Percentiles rank a stretch among this genome's conserved stretches.
Evolutionary conservation across 2,113 vertebrate species (phyloP).

Genomic region (Pterocles burchelli): DNA sequence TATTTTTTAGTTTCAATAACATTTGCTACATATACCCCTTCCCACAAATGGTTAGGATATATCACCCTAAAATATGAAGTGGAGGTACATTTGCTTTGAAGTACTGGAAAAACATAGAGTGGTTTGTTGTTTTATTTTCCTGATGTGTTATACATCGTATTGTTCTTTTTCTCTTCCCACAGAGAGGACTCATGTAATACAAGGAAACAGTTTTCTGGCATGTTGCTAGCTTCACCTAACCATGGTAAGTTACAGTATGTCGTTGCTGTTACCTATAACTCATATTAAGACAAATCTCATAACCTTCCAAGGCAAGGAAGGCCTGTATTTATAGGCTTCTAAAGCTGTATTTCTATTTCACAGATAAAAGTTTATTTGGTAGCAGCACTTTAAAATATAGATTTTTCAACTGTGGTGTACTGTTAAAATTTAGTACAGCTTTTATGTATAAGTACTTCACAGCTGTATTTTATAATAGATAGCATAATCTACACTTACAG

Average conservation of each 20-base stretch:
- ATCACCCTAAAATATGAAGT: constrained; percentile 22
- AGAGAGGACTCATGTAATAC: not conserved
- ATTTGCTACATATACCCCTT: not conserved
- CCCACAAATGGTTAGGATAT: not conserved
- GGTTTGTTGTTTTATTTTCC: not conserved
- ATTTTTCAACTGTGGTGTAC: not conserved
- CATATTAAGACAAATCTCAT: constrained; percentile 41
- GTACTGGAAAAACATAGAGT: not conserved
- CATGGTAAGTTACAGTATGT: constrained; percentile 32
- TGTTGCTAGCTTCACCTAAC: constrained; percentile 1
- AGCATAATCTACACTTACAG: constrained; percentile 48
- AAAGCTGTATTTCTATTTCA: constrained; percentile 44
- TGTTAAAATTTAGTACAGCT: constrained; percentile 64
- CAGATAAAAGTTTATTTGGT: constrained; percentile 51
- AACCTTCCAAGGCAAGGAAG: not conserved
- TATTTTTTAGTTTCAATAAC: constrained; percentile 29
- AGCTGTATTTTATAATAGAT: constrained; percentile 63
- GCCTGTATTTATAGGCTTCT: constrained; percentile 22
- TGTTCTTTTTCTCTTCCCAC: constrained; percentile 2
- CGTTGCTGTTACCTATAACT: not conserved
- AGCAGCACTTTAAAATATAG: constrained; percentile 52
- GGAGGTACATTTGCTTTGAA: not conserved
- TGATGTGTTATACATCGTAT: not conserved
- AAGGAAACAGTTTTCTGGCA: not conserved
- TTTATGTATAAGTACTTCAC: constrained; percentile 54